Percentiles rank a stretch among this genome's conserved stretches.
Evolutionary conservation across 2,888 invertebrate species (phyloP).

Genomic region (Linnaemya vulpina): DNA sequence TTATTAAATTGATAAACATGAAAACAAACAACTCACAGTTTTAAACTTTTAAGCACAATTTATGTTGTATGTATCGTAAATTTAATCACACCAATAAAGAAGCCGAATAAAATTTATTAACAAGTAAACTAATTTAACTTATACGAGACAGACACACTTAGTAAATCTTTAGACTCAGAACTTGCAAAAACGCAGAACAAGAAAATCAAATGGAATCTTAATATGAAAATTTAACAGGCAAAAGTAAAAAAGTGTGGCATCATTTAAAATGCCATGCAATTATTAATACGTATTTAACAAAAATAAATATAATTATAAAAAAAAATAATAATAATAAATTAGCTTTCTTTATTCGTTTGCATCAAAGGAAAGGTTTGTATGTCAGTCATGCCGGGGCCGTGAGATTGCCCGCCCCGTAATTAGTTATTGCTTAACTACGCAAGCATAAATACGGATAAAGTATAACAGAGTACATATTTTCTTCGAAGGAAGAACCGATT

Average conservation of each 20-base stretch:
- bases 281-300: constrained; percentile 57
- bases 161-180: constrained; percentile 63
- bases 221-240: constrained; percentile 55
- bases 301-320: constrained; percentile 28
- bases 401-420: too few species aligned
- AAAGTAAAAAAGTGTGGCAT: constrained; percentile 30
- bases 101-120: constrained; percentile 5
- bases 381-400: neutral
- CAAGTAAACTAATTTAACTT: constrained; percentile 32
- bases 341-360: neutral
- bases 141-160: constrained; percentile 47
- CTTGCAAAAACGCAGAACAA: constrained; percentile 15
- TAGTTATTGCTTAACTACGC: too few species aligned
- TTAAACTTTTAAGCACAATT: constrained; percentile 69
- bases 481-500: too few species aligned
- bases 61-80: constrained; percentile 36
- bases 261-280: constrained; percentile 58
- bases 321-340: constrained; percentile 10
- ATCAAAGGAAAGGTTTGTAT: neutral
- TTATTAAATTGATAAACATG: constrained; percentile 10
- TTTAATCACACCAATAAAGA: constrained; percentile 7
- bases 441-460: too few species aligned
- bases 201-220: constrained; percentile 49
- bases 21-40: constrained; percentile 53
- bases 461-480: too few species aligned